Percentiles rank a stretch among this genome's conserved stretches.
These are phyloP conservation scores for Volucella inanis DNA, from an alignment of 2,888 invertebrate genomes.

Conservation along the genomic window DNA sequence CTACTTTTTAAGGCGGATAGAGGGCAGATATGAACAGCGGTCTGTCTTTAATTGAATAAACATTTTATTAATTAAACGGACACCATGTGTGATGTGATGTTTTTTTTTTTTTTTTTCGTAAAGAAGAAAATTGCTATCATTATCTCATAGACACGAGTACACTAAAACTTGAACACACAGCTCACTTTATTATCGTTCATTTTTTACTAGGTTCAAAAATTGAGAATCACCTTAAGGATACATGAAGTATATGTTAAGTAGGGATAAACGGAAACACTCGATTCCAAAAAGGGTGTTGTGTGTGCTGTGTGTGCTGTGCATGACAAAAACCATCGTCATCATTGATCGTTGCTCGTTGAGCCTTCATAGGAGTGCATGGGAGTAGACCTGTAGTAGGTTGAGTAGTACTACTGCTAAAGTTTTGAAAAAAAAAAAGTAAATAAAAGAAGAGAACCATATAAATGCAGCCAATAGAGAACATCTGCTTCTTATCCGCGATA, in stretches of 20 bases:
- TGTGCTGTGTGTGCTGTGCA: conserved; percentile 45
- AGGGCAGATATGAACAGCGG: not conserved
- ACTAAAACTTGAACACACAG: conserved; percentile 28
- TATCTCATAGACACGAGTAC: conserved; percentile 28
- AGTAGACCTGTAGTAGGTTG: conserved; percentile 12
- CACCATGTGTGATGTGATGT: conserved; percentile 36
- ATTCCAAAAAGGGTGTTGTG: conserved; percentile 36
- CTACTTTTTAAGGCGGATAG: not conserved
- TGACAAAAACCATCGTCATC: conserved; percentile 52
- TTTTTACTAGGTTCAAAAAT: conserved; percentile 47
- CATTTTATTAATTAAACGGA: conserved; percentile 59
- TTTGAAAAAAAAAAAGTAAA: conserved; percentile 40
- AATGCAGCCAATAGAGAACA: conserved; percentile 68
- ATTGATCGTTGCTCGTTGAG: conserved; percentile 22
- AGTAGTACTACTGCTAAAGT: conserved; percentile 17
- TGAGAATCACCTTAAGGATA: conserved; percentile 72
- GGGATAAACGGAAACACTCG: conserved; percentile 69
- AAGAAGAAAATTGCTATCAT: conserved; percentile 53
- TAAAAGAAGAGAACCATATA: conserved; percentile 39
- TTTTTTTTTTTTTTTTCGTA: conserved; percentile 4
- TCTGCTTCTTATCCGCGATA: conserved; percentile 66
- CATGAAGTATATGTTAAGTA: conserved; percentile 69
- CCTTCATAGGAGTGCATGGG: conserved; percentile 3
- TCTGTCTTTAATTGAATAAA: conserved; percentile 47
- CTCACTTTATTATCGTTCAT: conserved; percentile 8